phyloP scores from a whole-genome alignment of 1,140 invertebrate genomes.

The Neomicropteryx cornuta region DNA sequence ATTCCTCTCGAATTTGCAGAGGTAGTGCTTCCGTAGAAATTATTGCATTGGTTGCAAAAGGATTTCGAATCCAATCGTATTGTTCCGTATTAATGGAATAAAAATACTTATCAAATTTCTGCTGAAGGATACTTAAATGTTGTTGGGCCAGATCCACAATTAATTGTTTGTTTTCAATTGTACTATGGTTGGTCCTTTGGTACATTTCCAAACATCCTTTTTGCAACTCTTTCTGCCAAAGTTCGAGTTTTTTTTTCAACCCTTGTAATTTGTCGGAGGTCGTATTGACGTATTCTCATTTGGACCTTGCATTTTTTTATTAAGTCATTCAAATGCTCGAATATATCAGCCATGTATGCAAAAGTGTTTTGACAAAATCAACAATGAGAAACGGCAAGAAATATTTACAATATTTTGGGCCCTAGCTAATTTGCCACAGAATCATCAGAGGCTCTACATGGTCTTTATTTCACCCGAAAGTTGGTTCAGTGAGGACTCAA shows the following conservation, averaged over 20 bases:
- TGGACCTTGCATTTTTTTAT: slow-evolving; percentile 12
- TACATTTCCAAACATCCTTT: slow-evolving; percentile 6
- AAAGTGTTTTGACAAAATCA: no score
- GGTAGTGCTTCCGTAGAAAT: slow-evolving; percentile 10
- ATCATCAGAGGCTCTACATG: no score
- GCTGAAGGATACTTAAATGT: slow-evolving; percentile 11
- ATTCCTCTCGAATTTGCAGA: slow-evolving; percentile 8
- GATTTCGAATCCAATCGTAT: slow-evolving; percentile 12
- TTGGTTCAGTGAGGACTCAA: no score
- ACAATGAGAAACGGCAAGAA: no score
- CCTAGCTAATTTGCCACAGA: no score
- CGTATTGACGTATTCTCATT: slow-evolving; percentile 14
- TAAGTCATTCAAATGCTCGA: slow-evolving; percentile 13
- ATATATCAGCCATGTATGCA: slow-evolving; percentile 15
- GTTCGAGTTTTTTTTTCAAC: slow-evolving; percentile 13
- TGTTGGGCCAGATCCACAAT: slow-evolving; percentile 12
- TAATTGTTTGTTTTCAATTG: slow-evolving; percentile 11
- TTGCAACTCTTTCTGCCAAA: slow-evolving; percentile 14
- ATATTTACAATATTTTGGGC: no score
- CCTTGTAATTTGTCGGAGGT: slow-evolving; percentile 14
- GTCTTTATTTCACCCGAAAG: no score
- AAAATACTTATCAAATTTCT: slow-evolving; percentile 12
- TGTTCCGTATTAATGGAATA: slow-evolving; percentile 11
- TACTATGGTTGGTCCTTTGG: slow-evolving; percentile 3
- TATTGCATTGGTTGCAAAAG: slow-evolving; percentile 8